Evolutionary conservation across 2,113 vertebrate genomes (phyloP).

Genomic region (Anolis sagrei): DNA sequence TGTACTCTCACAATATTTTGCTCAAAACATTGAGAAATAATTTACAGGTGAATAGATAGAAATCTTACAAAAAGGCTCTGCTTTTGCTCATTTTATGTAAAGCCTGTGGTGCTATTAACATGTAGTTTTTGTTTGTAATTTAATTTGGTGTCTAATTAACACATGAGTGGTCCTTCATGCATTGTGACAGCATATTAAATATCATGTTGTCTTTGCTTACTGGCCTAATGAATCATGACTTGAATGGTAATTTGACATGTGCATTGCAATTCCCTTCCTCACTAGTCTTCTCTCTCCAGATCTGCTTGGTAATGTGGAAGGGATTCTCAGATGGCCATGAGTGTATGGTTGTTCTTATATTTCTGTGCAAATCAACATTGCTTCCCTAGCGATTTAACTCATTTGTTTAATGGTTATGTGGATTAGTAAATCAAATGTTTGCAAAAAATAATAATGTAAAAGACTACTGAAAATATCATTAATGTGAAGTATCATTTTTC

Average conservation of each 20-base stretch:
- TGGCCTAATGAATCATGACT: slow-evolving; percentile 43
- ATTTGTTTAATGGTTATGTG: not conserved
- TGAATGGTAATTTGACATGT: slow-evolving; percentile 21
- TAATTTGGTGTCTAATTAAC: slow-evolving; percentile 51
- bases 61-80: not conserved
- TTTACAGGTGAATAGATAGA: not conserved
- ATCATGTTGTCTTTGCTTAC: slow-evolving; percentile 38
- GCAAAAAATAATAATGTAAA: not conserved
- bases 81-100: slow-evolving; percentile 4
- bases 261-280: not conserved
- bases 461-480: not conserved
- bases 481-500: not conserved
- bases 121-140: slow-evolving; percentile 50
- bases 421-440: not conserved
- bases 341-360: not conserved
- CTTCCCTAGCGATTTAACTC: not conserved
- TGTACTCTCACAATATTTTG: not conserved
- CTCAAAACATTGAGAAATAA: not conserved
- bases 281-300: slow-evolving; percentile 5
- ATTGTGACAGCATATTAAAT: slow-evolving; percentile 48
- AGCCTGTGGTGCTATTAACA: slow-evolving; percentile 25
- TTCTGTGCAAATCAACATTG: not conserved
- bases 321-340: slow-evolving; percentile 11
- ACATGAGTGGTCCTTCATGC: slow-evolving; percentile 35
- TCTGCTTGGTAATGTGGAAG: not conserved